A percentile compares a stretch with the other conserved stretches of the same genome.
phyloP scores from a whole-genome alignment of 2,797 vertebrate genomes.

The Crypturellus tataupa region DNA sequence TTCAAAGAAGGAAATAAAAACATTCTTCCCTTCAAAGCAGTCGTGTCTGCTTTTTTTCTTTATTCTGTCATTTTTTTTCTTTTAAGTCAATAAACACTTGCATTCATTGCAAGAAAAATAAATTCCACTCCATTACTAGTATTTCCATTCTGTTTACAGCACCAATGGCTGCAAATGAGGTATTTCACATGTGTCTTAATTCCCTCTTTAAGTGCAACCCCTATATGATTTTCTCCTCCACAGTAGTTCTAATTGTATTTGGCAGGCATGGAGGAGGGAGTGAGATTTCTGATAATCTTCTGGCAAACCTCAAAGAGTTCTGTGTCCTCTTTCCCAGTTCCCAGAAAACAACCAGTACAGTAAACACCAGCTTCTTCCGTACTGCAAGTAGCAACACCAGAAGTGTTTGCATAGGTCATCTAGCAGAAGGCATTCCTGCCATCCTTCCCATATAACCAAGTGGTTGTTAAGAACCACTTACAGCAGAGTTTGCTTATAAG shows the following conservation, averaged over 20 bases:
- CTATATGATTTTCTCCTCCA: conserved; percentile 21
- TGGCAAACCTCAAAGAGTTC: conserved; percentile 55
- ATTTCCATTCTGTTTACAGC: neutral
- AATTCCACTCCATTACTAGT: conserved; percentile 4
- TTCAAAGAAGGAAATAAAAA: conserved; percentile 71
- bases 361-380: conserved; percentile 56
- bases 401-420: conserved; percentile 48
- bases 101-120: conserved; percentile 34
- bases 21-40: conserved; percentile 67
- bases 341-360: conserved; percentile 37
- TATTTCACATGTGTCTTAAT: neutral
- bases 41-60: conserved; percentile 57
- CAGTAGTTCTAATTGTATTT: conserved; percentile 47
- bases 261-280: conserved; percentile 32
- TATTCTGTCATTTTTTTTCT: conserved; percentile 55
- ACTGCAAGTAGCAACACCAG: conserved; percentile 45
- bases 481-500: neutral
- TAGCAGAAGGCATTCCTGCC: conserved; percentile 39
- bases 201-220: neutral
- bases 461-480: conserved; percentile 3
- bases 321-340: conserved; percentile 45
- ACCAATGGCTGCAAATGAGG: conserved; percentile 1
- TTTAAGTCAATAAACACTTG: conserved; percentile 66
- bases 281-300: conserved; percentile 66
- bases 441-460: conserved; percentile 34